Evolutionary conservation across 2,888 invertebrate species (phyloP), one percentile per base, ranked within the genome.

Genomic region (Fragum whitleyi): DNA sequence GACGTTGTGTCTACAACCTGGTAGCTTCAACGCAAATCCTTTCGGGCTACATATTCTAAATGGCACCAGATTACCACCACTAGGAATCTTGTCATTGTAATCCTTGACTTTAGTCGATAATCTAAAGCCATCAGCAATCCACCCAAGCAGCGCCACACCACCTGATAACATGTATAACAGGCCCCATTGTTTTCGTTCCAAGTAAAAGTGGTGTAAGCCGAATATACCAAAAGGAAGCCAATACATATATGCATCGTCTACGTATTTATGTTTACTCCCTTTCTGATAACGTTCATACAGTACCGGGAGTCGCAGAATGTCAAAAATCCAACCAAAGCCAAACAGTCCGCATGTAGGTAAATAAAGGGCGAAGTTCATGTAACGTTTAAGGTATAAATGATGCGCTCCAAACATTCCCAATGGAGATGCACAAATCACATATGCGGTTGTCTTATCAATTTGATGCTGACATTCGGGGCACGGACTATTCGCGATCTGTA

Each of bases 161-260:
- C 85, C 65, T 1, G 85, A 81, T 42, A 79, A 81, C 9, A 81
- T 74, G 69, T 87, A 87, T 19, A 87, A 51, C 5, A 83, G 76
- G 16, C 85, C 85, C 85, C 85, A 87, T 14, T 69, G 57, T 32
- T 83, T 80, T 2, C 77, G 74, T 23, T 71, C 79, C 11, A 87
- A 61, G 51, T 87, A 87, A 39, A 85, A 87, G 62, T 87, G 83
- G 80, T 87, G 87, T 19, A 85, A 65, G 39, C 87, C 87, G 53
- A 81, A 80, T 53, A 87, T 69, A 28, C 85, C 87, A 32, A 86
- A 83, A 19, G 86, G 86, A 57, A 85, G 79, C 85, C 85, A 82
- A 55, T 65, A 83, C 39, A 86, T 42, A 57, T 86, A 86, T 0
- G 86, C 86, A 61, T 86, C 86, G 70, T 86, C 86, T 70, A 77